Evolutionary conservation across 1,140 invertebrate species (phyloP).

Genomic region (Lepidurus couesii): DNA sequence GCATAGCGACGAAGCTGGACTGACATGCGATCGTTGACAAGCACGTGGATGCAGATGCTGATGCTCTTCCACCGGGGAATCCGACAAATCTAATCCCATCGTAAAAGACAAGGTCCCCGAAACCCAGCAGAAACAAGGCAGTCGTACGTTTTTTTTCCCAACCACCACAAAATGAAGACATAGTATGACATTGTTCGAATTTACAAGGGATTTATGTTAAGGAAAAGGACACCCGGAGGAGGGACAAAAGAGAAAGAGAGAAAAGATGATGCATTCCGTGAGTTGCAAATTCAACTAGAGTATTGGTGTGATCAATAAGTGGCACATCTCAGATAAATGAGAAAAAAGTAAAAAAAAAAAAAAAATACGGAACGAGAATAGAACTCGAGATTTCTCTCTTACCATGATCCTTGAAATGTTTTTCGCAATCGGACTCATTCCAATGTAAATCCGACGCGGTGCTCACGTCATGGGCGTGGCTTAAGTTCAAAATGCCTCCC

Average conservation of each 20-base stretch:
- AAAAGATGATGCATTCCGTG: not conserved
- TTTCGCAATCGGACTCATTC: constrained; percentile 77
- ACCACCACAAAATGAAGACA: too few species aligned
- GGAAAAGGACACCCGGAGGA: not conserved
- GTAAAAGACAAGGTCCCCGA: not conserved
- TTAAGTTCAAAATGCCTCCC: constrained; percentile 10
- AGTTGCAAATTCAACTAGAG: not conserved
- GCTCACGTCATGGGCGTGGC: constrained; percentile 5
- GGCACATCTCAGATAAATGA: not conserved
- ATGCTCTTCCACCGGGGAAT: constrained; percentile 12
- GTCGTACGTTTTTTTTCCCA: too few species aligned
- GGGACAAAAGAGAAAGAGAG: not conserved
- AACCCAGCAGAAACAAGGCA: not conserved
- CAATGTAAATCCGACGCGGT: constrained; percentile 58
- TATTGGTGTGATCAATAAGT: not conserved
- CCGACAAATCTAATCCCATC: not conserved
- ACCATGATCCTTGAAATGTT: constrained; percentile 79
- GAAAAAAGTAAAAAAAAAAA: too few species aligned
- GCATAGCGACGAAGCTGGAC: not conserved
- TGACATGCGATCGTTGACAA: not conserved
- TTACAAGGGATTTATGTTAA: not conserved
- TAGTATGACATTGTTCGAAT: too few species aligned
- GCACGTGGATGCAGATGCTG: not conserved
- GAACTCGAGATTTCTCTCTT: constrained; percentile 33
- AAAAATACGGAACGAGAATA: not conserved